phyloP scores from a whole-genome alignment of 2,888 invertebrate genomes.

The Gasteruption jaculator region DNA sequence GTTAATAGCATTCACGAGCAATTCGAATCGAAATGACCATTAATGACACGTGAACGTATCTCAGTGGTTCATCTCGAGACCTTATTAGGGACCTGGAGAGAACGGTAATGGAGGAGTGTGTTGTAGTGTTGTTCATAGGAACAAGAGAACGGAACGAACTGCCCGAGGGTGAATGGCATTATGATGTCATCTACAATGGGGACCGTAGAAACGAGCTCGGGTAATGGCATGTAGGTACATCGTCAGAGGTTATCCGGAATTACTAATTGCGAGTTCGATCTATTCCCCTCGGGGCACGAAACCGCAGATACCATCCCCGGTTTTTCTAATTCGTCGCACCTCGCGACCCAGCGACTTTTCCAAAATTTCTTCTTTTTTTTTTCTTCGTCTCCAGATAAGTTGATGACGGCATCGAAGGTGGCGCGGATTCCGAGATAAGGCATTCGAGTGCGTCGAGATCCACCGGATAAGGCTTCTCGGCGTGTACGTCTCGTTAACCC shows the following conservation, averaged over 20 bases:
- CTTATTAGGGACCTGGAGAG: slow-evolving; percentile 28
- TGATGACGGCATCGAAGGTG: too few species aligned
- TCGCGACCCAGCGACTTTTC: too few species aligned
- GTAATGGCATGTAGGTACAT: slow-evolving; percentile 25
- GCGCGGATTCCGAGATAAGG: too few species aligned
- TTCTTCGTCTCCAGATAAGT: too few species aligned
- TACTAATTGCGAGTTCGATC: slow-evolving; percentile 16
- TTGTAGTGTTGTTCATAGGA: slow-evolving; percentile 3
- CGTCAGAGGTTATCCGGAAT: slow-evolving; percentile 17
- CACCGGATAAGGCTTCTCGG: slow-evolving; percentile 30
- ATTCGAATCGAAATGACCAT: slow-evolving; percentile 27
- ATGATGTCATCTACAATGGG: slow-evolving; percentile 30
- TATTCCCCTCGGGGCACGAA: too few species aligned
- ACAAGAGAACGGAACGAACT: slow-evolving; percentile 22
- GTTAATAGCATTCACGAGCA: too few species aligned
- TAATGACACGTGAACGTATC: slow-evolving; percentile 35
- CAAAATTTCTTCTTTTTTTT: too few species aligned
- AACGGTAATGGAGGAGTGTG: slow-evolving; percentile 12
- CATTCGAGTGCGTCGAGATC: too few species aligned
- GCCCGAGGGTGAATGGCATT: slow-evolving; percentile 23
- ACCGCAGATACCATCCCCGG: too few species aligned
- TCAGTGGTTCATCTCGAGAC: slow-evolving; percentile 29
- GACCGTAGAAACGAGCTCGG: slow-evolving; percentile 21
- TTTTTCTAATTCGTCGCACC: too few species aligned
- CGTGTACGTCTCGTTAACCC: slow-evolving; percentile 40